Evolutionary conservation across 2,797 vertebrate genomes (phyloP).

Genomic region (Acanthornis magna): DNA sequence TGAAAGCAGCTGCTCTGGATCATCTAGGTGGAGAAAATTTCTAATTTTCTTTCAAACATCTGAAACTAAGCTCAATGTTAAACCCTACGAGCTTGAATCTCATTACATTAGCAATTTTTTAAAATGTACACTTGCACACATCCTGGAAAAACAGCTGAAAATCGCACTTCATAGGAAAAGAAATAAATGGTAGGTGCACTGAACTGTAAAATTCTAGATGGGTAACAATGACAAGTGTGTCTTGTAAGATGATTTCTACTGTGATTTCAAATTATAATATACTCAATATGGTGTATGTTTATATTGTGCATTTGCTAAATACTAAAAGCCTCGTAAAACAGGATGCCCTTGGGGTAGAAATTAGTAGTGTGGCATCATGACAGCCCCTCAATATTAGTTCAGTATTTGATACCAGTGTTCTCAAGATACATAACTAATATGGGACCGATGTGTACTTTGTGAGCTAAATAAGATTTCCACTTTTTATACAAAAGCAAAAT

Average conservation of each 20-base stretch:
- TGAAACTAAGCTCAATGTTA: not conserved
- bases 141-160: constrained; percentile 6
- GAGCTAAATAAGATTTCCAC: not conserved
- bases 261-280: not conserved
- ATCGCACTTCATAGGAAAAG: not conserved
- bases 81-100: not conserved
- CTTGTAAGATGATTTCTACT: not conserved
- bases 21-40: not conserved
- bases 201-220: not conserved
- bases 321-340: not conserved
- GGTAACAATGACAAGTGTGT: not conserved
- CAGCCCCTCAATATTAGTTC: not conserved
- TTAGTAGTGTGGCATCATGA: not conserved
- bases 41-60: not conserved
- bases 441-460: not conserved
- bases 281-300: not conserved
- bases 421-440: not conserved
- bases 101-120: constrained; percentile 21
- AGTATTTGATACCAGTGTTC: not conserved
- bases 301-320: not conserved
- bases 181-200: not conserved
- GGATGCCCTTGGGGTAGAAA: not conserved
- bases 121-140: not conserved
- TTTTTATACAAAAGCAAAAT: not conserved
- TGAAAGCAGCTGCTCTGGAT: not conserved